Evolutionary conservation across 2,797 vertebrate species (phyloP).

Genomic region (Pantherophis vulpinus): DNA sequence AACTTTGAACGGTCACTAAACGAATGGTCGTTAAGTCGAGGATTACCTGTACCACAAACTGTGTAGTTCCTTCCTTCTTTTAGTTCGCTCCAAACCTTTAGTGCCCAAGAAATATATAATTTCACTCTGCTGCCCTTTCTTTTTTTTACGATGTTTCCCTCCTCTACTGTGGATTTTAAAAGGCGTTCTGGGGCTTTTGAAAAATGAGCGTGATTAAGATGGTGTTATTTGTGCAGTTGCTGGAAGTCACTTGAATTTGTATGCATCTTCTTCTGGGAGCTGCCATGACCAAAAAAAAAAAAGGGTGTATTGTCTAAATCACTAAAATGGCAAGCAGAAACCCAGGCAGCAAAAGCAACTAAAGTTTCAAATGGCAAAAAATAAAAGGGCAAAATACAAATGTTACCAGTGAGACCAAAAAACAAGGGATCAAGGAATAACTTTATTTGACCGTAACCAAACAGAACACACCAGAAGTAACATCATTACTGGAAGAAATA

Average conservation of each 20-base stretch:
- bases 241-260: neutral
- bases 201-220: neutral
- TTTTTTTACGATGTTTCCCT: neutral
- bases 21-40: neutral
- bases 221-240: neutral
- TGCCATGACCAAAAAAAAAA: neutral
- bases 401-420: neutral
- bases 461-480: neutral
- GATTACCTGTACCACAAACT: neutral
- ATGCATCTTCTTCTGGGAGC: neutral
- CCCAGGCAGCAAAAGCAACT: neutral
- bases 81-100: neutral
- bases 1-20: neutral
- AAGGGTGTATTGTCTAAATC: neutral
- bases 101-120: neutral
- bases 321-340: neutral
- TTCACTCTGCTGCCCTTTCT: neutral
- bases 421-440: neutral
- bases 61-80: neutral
- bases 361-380: neutral
- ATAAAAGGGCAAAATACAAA: neutral
- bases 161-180: neutral
- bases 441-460: neutral
- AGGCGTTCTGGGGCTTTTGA: neutral
- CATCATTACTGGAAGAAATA: neutral